A percentile compares a stretch with the other conserved stretches of the same genome.
phyloP scores from a whole-genome alignment of 2,797 vertebrate species.

The Enteromius fasciolatus region DNA sequence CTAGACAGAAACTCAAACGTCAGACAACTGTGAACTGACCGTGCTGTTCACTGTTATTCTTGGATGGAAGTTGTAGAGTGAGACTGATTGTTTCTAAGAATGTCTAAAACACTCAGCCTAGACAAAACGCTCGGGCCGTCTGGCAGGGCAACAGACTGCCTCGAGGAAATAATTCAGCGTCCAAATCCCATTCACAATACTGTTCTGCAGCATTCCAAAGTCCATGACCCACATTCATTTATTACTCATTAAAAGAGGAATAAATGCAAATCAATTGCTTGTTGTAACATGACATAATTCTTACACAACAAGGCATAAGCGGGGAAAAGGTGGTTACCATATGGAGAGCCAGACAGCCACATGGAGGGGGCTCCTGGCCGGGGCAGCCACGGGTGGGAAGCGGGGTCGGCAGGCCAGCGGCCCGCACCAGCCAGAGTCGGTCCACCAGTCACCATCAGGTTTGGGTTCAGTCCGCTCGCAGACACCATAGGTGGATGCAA shows the following conservation, averaged over 20 bases:
- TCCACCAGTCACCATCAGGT: constrained; percentile 95
- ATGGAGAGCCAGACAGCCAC: constrained; percentile 92
- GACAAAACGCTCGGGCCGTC: constrained; percentile 30
- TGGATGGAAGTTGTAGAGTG: constrained; percentile 60
- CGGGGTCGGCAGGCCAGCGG: constrained; percentile 89
- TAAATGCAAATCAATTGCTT: constrained; percentile 6
- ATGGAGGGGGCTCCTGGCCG: constrained; percentile 89
- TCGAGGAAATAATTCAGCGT: constrained; percentile 19
- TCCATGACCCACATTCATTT: background rate
- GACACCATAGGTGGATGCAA: constrained; percentile 86
- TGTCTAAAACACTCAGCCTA: constrained; percentile 28
- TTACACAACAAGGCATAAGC: background rate
- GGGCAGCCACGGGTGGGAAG: constrained; percentile 91
- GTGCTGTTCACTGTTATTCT: constrained; percentile 69
- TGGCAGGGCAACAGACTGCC: constrained; percentile 43
- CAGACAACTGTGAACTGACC: constrained; percentile 51
- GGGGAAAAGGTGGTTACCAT: constrained; percentile 75
- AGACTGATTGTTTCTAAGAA: constrained; percentile 67
- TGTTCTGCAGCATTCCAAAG: constrained; percentile 1
- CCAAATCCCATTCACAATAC: constrained; percentile 33
- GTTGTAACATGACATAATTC: constrained; percentile 6
- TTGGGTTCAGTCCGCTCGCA: constrained; percentile 84
- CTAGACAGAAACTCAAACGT: constrained; percentile 66
- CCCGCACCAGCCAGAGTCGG: constrained; percentile 81
- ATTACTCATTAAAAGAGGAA: constrained; percentile 18